A percentile compares a stretch with the other conserved stretches of the same genome.
Conservation (phyloP, 2,888 invertebrate genomes). For the Caenorhabditis sp. region DNA sequence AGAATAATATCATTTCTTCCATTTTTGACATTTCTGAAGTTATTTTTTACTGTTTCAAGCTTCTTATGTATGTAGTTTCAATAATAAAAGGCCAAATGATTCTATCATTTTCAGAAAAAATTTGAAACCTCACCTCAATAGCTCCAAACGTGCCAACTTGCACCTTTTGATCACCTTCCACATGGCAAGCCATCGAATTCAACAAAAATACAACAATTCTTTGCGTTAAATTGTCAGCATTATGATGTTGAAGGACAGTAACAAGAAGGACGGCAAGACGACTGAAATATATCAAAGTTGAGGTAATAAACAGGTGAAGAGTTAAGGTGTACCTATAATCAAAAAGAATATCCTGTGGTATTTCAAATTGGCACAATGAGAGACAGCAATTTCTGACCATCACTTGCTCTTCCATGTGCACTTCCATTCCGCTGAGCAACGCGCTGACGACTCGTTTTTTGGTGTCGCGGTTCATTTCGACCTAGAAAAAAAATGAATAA, state of each 20-base stretch:
- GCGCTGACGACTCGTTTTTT: constrained; percentile 64
- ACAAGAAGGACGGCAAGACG: constrained; percentile 67
- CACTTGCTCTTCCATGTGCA: constrained; percentile 69
- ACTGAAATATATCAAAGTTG: constrained; percentile 31
- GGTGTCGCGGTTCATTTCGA: constrained; percentile 65
- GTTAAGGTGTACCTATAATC: constrained; percentile 68
- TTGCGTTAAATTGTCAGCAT: constrained; percentile 86
- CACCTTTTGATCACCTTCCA: constrained; percentile 89
- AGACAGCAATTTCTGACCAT: constrained; percentile 96
- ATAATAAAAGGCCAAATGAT: too few species aligned
- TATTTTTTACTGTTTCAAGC: too few species aligned
- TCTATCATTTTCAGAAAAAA: too few species aligned
- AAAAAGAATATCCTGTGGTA: constrained; percentile 85
- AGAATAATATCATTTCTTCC: too few species aligned
- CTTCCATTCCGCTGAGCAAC: constrained; percentile 66
- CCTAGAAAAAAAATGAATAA: too few species aligned
- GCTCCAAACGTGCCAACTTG: constrained; percentile 89
- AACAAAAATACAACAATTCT: constrained; percentile 91
- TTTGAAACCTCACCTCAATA: constrained; percentile 71
- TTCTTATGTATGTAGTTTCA: too few species aligned
- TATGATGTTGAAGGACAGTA: constrained; percentile 66
- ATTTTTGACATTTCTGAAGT: too few species aligned
- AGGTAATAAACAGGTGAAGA: too few species aligned
- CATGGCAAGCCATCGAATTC: constrained; percentile 94
- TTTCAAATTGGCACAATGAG: constrained; percentile 90